Percentiles rank a stretch among this genome's conserved stretches.
phyloP scores from a whole-genome alignment of 2,113 vertebrate genomes.

The Callocephalon fimbriatum region DNA sequence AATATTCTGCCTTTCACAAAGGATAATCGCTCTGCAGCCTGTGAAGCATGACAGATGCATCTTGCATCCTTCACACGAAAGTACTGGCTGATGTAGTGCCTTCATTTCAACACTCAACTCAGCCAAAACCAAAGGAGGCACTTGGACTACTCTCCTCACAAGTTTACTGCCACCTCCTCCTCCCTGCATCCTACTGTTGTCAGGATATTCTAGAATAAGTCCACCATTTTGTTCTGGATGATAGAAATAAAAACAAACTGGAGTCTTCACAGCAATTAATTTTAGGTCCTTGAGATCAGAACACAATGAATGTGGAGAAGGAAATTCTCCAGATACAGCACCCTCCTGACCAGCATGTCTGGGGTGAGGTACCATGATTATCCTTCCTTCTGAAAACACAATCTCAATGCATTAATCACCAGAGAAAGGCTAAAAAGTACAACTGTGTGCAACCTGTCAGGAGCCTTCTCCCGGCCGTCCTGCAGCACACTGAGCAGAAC shows the following conservation, averaged over 20 bases:
- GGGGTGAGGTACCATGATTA: neutral
- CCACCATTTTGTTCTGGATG: neutral
- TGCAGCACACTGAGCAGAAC: too few species aligned
- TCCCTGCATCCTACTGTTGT: neutral
- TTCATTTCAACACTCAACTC: neutral
- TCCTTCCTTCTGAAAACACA: neutral
- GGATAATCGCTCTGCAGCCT: slow-evolving; percentile 12
- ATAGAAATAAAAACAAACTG: neutral
- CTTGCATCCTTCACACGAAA: neutral
- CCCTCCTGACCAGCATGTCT: fast-evolving
- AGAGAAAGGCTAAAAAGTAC: too few species aligned
- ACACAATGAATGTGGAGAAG: neutral
- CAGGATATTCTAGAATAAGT: neutral
- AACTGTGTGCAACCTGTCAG: too few species aligned
- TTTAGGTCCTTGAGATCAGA: neutral
- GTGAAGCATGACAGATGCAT: slow-evolving; percentile 25
- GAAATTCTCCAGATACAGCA: neutral
- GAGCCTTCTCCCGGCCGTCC: too few species aligned
- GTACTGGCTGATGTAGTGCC: neutral
- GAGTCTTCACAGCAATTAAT: neutral
- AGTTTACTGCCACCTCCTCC: neutral
- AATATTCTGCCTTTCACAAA: slow-evolving; percentile 39
- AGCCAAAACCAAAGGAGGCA: neutral
- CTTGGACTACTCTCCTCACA: neutral
- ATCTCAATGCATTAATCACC: neutral